These are phyloP conservation scores for Lycia hirtaria DNA, from an alignment of 2,888 invertebrate species.

Conservation along the genomic window DNA sequence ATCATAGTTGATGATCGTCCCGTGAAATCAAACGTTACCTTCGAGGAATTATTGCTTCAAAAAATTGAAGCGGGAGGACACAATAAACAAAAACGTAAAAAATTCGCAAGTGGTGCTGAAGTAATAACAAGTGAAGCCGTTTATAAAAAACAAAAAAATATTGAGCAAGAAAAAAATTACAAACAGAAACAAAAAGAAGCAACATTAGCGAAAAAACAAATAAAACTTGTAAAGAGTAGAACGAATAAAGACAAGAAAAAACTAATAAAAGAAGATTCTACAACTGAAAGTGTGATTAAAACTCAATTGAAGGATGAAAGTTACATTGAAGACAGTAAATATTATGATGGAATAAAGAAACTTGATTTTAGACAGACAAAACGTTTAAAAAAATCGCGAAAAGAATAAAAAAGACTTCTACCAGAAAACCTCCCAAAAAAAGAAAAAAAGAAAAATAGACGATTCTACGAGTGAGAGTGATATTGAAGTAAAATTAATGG, in stretches of 20 bases:
- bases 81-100: slow-evolving; percentile 8
- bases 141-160: slow-evolving; percentile 6
- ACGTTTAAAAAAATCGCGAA: too few species aligned
- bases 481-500: slow-evolving; percentile 5
- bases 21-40: not conserved
- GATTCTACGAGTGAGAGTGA: slow-evolving; percentile 8
- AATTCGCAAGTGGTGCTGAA: slow-evolving; percentile 15
- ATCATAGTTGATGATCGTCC: slow-evolving; percentile 2
- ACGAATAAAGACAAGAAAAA: not conserved
- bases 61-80: slow-evolving; percentile 10
- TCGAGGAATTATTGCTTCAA: slow-evolving; percentile 11
- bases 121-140: slow-evolving; percentile 9
- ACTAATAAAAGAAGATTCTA: too few species aligned
- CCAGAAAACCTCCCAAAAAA: not conserved
- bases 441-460: not conserved
- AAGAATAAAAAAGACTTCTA: not conserved
- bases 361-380: too few species aligned
- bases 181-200: slow-evolving; percentile 5
- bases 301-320: too few species aligned
- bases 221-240: slow-evolving; percentile 1
- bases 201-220: slow-evolving; percentile 4
- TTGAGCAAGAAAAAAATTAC: slow-evolving; percentile 8
- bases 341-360: too few species aligned
- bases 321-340: too few species aligned
- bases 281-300: too few species aligned